Percentiles rank a stretch among this genome's conserved stretches.
phyloP scores from a whole-genome alignment of 2,113 vertebrate genomes.

The Polypterus bichir region DNA sequence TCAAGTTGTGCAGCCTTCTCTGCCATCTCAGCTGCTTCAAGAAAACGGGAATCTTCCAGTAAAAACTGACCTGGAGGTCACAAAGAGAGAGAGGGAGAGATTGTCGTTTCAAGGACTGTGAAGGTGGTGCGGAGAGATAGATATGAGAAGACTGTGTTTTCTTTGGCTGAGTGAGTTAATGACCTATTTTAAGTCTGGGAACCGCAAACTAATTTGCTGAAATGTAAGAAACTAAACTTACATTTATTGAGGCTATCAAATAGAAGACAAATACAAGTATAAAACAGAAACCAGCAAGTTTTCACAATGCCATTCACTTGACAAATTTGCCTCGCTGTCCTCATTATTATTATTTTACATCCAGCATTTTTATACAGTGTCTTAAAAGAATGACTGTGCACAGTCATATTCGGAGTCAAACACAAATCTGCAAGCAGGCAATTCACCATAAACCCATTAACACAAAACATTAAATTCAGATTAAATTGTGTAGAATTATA shows the following conservation, averaged over 20 bases:
- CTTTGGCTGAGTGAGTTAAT: constrained; percentile 21
- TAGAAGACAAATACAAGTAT: constrained; percentile 7
- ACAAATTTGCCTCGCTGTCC: background rate
- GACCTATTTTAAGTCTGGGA: constrained; percentile 12
- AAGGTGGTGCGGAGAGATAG: constrained; percentile 3
- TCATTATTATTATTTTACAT: background rate
- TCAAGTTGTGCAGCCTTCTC: constrained; percentile 86
- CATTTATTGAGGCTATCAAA: constrained; percentile 22
- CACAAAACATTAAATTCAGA: no score
- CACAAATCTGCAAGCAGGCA: no score
- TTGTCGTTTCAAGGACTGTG: constrained; percentile 5
- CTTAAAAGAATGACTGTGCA: no score
- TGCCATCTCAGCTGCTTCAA: constrained; percentile 96
- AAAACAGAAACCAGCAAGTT: background rate
- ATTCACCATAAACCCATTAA: no score
- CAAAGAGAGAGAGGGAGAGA: constrained; percentile 7
- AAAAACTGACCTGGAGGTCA: constrained; percentile 80
- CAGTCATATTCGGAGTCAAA: no score
- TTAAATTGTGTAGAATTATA: no score
- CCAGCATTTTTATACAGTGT: no score
- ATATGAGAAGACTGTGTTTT: constrained; percentile 20
- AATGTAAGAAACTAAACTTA: constrained; percentile 24
- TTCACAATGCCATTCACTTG: no score
- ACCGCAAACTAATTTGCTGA: constrained; percentile 16
- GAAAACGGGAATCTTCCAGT: constrained; percentile 79